A percentile compares a stretch with the other conserved stretches of the same genome.
phyloP scores from a whole-genome alignment of 2,797 vertebrate species.

The Tympanoctomys barrerae region DNA sequence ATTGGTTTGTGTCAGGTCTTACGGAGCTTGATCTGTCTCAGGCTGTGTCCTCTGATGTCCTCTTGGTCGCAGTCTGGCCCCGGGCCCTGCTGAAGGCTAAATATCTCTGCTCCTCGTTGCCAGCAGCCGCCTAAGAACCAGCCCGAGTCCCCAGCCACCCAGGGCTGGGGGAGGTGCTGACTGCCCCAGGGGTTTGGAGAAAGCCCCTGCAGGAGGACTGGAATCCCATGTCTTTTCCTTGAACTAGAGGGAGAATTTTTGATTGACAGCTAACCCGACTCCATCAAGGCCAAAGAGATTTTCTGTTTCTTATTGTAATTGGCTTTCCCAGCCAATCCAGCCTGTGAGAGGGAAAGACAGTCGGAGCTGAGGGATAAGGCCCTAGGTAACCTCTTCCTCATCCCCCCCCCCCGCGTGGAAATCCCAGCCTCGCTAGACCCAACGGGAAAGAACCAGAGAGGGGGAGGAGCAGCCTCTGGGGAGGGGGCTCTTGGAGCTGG shows the following conservation, averaged over 20 bases:
- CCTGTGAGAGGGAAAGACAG: slow-evolving; percentile 28
- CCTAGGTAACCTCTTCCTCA: background rate
- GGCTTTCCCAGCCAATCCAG: slow-evolving; percentile 60
- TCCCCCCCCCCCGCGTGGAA: background rate
- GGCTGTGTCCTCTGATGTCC: slow-evolving; percentile 71
- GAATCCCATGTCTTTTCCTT: slow-evolving; percentile 76
- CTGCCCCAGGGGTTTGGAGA: slow-evolving; percentile 45
- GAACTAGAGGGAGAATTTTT: slow-evolving; percentile 83
- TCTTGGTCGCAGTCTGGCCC: slow-evolving; percentile 76
- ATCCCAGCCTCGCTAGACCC: slow-evolving; percentile 70
- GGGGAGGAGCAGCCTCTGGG: slow-evolving; percentile 54
- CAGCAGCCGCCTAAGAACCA: slow-evolving; percentile 62
- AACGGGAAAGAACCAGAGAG: slow-evolving; percentile 65
- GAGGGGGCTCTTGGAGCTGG: slow-evolving; percentile 30
- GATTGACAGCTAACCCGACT: slow-evolving; percentile 86
- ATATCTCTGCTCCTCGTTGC: slow-evolving; percentile 47
- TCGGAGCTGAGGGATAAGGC: slow-evolving; percentile 33
- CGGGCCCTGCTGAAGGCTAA: slow-evolving; percentile 66
- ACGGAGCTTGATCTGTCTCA: slow-evolving; percentile 46
- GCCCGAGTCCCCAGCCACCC: slow-evolving; percentile 55
- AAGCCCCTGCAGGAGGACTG: slow-evolving; percentile 48
- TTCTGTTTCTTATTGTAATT: slow-evolving; percentile 74
- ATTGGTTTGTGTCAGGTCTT: slow-evolving; percentile 57
- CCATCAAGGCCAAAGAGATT: slow-evolving; percentile 86
- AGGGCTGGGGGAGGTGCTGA: slow-evolving; percentile 76